These are phyloP conservation scores for Drosophila pseudoananassae DNA, from an alignment of 1,140 invertebrate genomes.

Conservation along the genomic window DNA sequence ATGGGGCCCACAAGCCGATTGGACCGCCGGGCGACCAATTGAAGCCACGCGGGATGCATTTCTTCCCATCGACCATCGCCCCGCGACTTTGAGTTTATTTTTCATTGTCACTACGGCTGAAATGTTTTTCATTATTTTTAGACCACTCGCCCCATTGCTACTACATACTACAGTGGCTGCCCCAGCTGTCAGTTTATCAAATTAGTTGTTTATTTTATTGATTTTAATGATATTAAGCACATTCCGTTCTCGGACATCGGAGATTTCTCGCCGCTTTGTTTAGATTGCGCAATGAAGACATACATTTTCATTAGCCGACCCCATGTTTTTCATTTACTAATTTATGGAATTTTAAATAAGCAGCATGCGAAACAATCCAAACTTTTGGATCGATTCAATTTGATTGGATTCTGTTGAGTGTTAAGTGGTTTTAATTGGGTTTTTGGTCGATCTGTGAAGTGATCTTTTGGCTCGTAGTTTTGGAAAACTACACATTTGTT, in stretches of 20 bases:
- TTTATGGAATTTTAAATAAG: slow-evolving; percentile 78
- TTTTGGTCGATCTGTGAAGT: slow-evolving; percentile 17
- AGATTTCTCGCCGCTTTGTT: slow-evolving; percentile 46
- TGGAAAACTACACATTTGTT: no score
- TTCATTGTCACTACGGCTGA: slow-evolving; percentile 43
- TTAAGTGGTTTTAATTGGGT: slow-evolving; percentile 36
- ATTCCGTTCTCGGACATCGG: slow-evolving; percentile 48
- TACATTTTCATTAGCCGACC: slow-evolving; percentile 70
- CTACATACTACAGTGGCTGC: background rate
- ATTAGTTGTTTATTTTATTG: slow-evolving; percentile 77
- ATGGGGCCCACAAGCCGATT: slow-evolving; percentile 32
- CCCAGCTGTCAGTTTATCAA: slow-evolving; percentile 57
- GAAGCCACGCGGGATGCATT: slow-evolving; percentile 46
- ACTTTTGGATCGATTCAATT: slow-evolving; percentile 36
- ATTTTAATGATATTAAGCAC: slow-evolving; percentile 80
- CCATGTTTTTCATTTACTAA: slow-evolving; percentile 60
- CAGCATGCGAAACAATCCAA: slow-evolving; percentile 37
- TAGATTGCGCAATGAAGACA: slow-evolving; percentile 70
- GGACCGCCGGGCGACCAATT: slow-evolving; percentile 41
- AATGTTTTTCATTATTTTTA: slow-evolving; percentile 30
- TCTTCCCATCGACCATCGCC: slow-evolving; percentile 8
- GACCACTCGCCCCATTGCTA: slow-evolving; percentile 2
- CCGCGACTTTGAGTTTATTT: slow-evolving; percentile 18
- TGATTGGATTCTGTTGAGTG: slow-evolving; percentile 37
- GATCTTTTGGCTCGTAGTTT: background rate